phyloP scores from a whole-genome alignment of 1,140 invertebrate genomes.

The Magallana ariakensis region DNA sequence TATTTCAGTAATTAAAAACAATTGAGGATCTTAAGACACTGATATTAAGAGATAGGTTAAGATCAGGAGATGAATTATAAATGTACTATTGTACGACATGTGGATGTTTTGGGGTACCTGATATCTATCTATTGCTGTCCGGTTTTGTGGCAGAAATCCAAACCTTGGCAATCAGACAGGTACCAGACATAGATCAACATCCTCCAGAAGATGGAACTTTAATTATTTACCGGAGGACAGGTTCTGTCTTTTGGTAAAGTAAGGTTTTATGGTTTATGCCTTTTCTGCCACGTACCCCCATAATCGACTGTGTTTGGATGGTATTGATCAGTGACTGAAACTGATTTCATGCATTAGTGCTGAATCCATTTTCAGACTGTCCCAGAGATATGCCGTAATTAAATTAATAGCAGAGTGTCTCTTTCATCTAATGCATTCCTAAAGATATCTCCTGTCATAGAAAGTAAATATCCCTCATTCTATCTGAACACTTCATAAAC shows the following conservation, averaged over 20 bases:
- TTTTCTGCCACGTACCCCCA: too few species aligned
- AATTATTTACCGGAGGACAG: neutral
- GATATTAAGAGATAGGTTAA: slow-evolving; percentile 20
- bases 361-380: neutral
- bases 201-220: neutral
- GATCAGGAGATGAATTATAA: slow-evolving; percentile 3
- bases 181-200: neutral
- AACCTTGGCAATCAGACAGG: neutral
- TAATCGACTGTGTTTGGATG: neutral
- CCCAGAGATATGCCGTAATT: neutral
- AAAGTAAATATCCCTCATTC: too few species aligned
- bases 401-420: neutral
- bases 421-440: neutral
- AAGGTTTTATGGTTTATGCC: neutral
- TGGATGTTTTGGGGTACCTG: neutral
- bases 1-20: neutral
- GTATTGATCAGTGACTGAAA: neutral
- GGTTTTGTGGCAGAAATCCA: neutral
- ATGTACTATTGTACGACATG: slow-evolving; percentile 19
- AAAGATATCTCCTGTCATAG: too few species aligned
- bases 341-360: neutral
- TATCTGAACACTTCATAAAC: too few species aligned
- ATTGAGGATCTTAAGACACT: neutral
- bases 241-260: neutral
- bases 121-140: neutral